phyloP scores from a whole-genome alignment of 2,797 vertebrate genomes.

The Cynopterus sphinx region DNA sequence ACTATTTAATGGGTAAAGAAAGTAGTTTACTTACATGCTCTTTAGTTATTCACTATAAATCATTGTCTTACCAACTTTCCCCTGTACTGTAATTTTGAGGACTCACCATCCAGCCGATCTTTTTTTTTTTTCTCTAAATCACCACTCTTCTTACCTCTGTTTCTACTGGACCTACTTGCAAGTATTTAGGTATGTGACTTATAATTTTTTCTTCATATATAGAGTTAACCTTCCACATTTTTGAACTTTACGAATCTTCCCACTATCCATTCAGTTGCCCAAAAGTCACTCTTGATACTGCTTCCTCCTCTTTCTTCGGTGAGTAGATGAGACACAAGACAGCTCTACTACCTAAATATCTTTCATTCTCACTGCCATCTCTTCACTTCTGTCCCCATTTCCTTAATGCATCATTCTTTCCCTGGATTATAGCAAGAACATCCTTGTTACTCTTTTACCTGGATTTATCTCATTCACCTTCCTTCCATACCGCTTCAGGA shows the following conservation, averaged over 20 bases:
- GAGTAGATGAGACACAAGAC: background rate
- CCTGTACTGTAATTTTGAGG: background rate
- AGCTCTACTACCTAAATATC: accelerated
- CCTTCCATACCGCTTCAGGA: background rate
- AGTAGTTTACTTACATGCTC: accelerated
- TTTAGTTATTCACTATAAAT: accelerated
- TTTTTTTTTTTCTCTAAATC: background rate
- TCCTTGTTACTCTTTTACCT: background rate
- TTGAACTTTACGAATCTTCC: background rate
- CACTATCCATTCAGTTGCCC: too few species aligned
- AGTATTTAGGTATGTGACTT: background rate
- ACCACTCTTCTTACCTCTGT: accelerated
- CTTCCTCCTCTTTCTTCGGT: accelerated
- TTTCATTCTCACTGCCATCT: background rate
- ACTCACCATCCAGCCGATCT: accelerated
- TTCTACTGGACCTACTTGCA: background rate
- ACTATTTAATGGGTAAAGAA: accelerated
- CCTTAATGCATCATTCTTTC: background rate
- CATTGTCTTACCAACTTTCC: background rate
- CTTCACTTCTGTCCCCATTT: accelerated
- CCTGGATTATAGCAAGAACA: background rate
- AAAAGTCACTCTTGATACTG: background rate
- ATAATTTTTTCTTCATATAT: accelerated
- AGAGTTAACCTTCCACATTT: background rate
- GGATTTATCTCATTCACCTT: background rate